Evolutionary conservation across 1,140 invertebrate species (phyloP), one percentile per base, ranked within the genome.

Genomic region (Notospermus geniculatus): DNA sequence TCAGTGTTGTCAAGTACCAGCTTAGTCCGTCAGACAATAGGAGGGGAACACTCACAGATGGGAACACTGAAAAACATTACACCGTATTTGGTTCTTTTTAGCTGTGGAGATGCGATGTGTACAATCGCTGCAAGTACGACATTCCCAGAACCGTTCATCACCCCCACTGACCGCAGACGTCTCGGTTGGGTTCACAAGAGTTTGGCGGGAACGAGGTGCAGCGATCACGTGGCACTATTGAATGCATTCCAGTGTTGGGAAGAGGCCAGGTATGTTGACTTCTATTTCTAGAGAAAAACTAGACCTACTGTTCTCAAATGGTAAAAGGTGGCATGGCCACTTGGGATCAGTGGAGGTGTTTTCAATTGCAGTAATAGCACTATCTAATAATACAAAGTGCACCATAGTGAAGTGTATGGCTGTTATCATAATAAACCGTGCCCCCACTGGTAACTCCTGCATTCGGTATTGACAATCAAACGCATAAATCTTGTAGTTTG

Each of bases 181-280:
- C 72, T 75, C 57, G 77, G 62, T 54, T 83, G 69, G 83, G 82
- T 70, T 57, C 80, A 75, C 71, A 84, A 73, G 70, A 75, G 63
- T 54, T 56, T 98, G 63, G 89, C 90, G 17, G 95, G 94, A 0
- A 87, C 87, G 58, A 84, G 93, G 50, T 91, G 86, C 72, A 97
- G 93, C 22, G 97, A 98, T 82, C 95, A 98, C 77, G 88, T 98
- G 17, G 94, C 95, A 9, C 89, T 97, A 86, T 83, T 98, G 7
- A 93, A 93, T 69, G 95, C 92, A 22, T 95, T 94, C 74, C 87
- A 92, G 29, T 60, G 89, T 67, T 98, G 93, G 92, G 89, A 93
- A 70, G 86, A 89, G 45, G 89, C 90, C 17, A 82, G 88, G 63
- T 80, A 53, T 22, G 58, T 45, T 15, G 25, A 27, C 4, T n/a